Evolutionary conservation across 2,888 invertebrate species (phyloP), one percentile per base, ranked within the genome.

Genomic region (Drosophila parthenogenetica): DNA sequence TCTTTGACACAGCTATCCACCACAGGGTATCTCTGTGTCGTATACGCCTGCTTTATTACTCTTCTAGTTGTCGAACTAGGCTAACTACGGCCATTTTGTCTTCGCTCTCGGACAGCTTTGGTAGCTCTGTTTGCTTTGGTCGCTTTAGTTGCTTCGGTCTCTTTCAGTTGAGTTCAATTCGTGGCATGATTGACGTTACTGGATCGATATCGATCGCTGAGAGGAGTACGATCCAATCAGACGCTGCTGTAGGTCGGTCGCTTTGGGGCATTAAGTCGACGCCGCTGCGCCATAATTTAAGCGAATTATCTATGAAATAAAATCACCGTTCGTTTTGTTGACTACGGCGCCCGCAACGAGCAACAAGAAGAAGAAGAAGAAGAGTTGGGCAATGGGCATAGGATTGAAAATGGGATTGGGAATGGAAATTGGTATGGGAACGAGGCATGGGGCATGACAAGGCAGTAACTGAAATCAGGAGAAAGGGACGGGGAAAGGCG

Each of bases 221-320:
- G 62, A 32, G 58, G 39, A 49, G 61, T 54, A 58, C 55, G 73
- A 81, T 82, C 83, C 77, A 76, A 74, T 86, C 87, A 66, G 71
- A 61, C 86, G 77, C 84, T 89, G 89, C 90, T 90, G 89, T 89
- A 89, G 90, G 89, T 90, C 89, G 90, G 89, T 90, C 89, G 88
- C 84, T 86, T 51, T 73, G 88, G 88, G 84, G 82, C 77, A 80
- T 87, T 78, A 68, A 74, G 71, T 59, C 70, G 71, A 82, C 76
- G 73, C 63, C 66, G 77, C 73, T 80, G 82, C 78, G 87, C 87
- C 85, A 90, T 89, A 89, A 89, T 90, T 89, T 89, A 90, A 88
- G 85, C 87, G 83, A 79, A 88, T 89, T 89, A 90, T 89, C 89
- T 90, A 85, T 87, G 87, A 89, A 90, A 85, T 79, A 77, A 87